phyloP scores from a whole-genome alignment of 2,113 vertebrate species.

The Colaptes auratus region DNA sequence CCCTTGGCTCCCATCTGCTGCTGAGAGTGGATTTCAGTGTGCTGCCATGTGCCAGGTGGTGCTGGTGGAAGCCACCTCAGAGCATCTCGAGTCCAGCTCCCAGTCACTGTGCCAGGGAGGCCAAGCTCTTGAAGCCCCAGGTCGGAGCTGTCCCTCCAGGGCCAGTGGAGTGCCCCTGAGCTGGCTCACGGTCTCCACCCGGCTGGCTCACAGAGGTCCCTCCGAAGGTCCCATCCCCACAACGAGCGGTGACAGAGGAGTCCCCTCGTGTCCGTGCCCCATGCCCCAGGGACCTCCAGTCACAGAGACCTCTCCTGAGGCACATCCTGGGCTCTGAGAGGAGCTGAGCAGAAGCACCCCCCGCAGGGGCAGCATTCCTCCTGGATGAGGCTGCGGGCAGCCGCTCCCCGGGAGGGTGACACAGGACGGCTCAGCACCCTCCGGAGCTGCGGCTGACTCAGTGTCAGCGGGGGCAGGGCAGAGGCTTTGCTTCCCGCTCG shows the following conservation, averaged over 20 bases:
- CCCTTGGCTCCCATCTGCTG: not conserved
- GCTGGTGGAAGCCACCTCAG: not conserved
- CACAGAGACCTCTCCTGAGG: not conserved
- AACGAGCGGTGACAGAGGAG: no score
- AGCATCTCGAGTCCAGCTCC: not conserved
- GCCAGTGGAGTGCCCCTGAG: not conserved
- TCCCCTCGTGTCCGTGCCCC: not conserved
- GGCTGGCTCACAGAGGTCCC: not conserved
- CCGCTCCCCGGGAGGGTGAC: not conserved
- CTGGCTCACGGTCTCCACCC: not conserved
- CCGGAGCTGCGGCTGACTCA: not conserved
- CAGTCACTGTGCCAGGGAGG: not conserved
- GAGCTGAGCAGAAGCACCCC: not conserved
- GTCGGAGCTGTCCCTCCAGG: not conserved
- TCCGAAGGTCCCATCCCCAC: not conserved
- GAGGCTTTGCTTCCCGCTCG: not conserved
- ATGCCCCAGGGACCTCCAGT: not conserved
- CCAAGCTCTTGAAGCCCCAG: not conserved
- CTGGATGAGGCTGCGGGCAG: not conserved
- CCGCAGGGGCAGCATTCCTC: not conserved
- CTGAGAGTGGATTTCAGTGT: not conserved
- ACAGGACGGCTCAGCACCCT: not conserved
- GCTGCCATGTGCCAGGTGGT: not conserved
- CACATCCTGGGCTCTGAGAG: not conserved
- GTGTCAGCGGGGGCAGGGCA: not conserved